Evolutionary conservation across 2,113 vertebrate genomes (phyloP), one percentile per base, ranked within the genome.

Genomic region (Hippocampus abdominalis): DNA sequence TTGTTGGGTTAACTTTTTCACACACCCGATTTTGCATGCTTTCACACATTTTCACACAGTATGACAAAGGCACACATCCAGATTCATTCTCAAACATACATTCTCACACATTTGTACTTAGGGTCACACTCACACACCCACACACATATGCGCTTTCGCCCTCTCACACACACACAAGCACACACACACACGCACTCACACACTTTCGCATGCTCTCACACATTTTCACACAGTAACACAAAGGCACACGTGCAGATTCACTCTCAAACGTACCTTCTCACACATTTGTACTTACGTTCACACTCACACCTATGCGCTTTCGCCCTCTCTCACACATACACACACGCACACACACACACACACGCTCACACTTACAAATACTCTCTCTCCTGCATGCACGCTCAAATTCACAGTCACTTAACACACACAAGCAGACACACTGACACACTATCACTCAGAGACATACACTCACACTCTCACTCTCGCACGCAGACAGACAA

Each of bases 121-220:
- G 2, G 3, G 3, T 32, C 61, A 39, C 16, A 21, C 16, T 1
- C 80, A 77, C 42, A 44, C 11, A 3, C 0, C 7, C 40, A 40
- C 40, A 8, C 40, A 40, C 40, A 40, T 8, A n/a, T n/a, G n/a
- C n/a, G n/a, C n/a, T n/a, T n/a, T n/a, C n/a, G n/a, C 39, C 3
- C 6, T 10, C 76, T 65, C 69, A 70, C 75, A 77, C 78, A 70
- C 59, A 44, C 21, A 23, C 63, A 64, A 18, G 23, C 39, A 70
- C 74, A 68, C 72, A 63, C n/a, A 72, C 66, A 67, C 39, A 54
- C 29, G 15, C 60, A 71, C 62, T 51, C 42, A 70, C 64, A 48
- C 21, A 62, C 46, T 4, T 48, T 13, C 40, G 21, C 61, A 72
- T 21, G 72, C 32, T 39, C 44, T 60, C 36, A 57, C 54, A 72